phyloP scores from a whole-genome alignment of 2,888 invertebrate genomes.

The Drosophila anceps region DNA sequence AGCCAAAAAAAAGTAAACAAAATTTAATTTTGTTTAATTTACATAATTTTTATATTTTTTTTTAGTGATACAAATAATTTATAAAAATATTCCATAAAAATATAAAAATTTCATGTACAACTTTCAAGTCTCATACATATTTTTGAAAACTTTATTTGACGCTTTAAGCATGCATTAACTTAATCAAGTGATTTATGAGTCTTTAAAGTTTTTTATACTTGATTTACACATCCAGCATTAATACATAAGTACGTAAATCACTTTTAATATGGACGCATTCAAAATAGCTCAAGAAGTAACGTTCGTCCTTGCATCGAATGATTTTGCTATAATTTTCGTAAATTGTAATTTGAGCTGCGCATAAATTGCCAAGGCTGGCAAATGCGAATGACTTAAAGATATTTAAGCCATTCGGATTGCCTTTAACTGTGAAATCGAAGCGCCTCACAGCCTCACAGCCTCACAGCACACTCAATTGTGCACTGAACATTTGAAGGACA shows the following conservation, averaged over 20 bases:
- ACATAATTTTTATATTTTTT: too few species aligned
- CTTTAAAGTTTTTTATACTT: background rate
- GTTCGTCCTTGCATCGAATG: background rate
- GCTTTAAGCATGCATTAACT: too few species aligned
- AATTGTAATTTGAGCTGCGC: slow-evolving; percentile 10
- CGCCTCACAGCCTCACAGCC: slow-evolving; percentile 26
- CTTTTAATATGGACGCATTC: background rate
- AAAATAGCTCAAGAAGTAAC: background rate
- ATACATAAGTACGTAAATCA: background rate
- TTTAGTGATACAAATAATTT: too few species aligned
- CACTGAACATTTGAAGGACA: slow-evolving; percentile 56
- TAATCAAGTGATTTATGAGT: too few species aligned
- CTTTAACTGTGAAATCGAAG: slow-evolving; percentile 20
- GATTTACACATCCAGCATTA: background rate
- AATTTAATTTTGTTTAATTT: too few species aligned
- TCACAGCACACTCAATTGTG: slow-evolving; percentile 61
- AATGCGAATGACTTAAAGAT: slow-evolving; percentile 16
- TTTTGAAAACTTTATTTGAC: too few species aligned
- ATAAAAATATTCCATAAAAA: too few species aligned
- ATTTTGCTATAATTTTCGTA: background rate
- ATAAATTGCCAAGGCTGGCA: slow-evolving; percentile 5
- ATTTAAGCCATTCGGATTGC: slow-evolving; percentile 39
- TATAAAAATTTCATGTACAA: too few species aligned
- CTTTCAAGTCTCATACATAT: too few species aligned
- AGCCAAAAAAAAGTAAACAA: too few species aligned